Base-by-base conservation (phyloP, 2,797 vertebrate species). In the Prunella strophiata region DNA sequence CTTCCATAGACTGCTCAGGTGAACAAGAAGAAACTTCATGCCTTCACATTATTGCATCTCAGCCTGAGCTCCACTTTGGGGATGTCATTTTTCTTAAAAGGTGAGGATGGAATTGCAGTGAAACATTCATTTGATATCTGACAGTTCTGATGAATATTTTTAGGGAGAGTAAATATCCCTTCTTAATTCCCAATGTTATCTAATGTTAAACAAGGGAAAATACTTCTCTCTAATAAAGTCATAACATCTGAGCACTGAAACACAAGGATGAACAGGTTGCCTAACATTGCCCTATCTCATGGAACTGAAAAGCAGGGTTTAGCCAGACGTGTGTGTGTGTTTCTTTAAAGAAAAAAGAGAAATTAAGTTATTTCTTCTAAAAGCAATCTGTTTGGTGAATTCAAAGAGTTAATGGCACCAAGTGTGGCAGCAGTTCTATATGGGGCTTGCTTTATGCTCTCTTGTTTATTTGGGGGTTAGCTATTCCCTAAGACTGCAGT, bases 381-480 rank as follows among this genome's bases (percentile, higher is more conserved):
- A 72, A 84, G 2, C 16, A 43, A 11, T 21, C 5, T 25, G 0
- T 30, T 72, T 0, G 0, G 6, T 78, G 42, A 84, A 67, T 85
- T 78, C 9, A 36, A 34, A n/a, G 48, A 74, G 4, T 29, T 73
- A 66, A 74, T 16, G 22, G 6, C 10, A 70, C 45, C 11, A 58
- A 43, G 22, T 32, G 10, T 47, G 20, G 51, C n/a, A 66, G 29
- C 11, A 80, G 13, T 25, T 81, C 27, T 47, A 1, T 22, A 23
- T 17, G 11, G 57, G 42, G 15, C 6, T 57, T 84, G 2, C 3
- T 85, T 88, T 51, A 11, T 50, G 5, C 1, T 71, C 7, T 29
- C 13, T 23, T 71, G 9, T 68, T 48, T 65, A 42, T 61, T 59
- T 86, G 40, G 20, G 26, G 22, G 65, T 84, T 67, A 52, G 3